Conservation (phyloP, 2,797 vertebrate species). For the Melanogrammus aeglefinus region DNA sequence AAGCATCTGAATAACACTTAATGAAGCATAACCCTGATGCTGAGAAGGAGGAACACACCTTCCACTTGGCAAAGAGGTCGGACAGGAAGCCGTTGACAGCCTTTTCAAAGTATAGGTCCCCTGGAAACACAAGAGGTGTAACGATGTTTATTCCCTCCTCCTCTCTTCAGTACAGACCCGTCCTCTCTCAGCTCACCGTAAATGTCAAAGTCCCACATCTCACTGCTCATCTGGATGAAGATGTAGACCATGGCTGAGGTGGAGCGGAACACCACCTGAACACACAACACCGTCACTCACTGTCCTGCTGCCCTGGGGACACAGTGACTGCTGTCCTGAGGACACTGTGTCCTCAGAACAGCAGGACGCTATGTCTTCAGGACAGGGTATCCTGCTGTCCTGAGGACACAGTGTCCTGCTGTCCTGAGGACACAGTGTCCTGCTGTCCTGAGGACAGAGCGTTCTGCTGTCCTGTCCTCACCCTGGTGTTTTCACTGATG, state of each 20-base stretch:
- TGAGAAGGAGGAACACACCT: conserved; percentile 72
- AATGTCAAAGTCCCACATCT: conserved; percentile 99
- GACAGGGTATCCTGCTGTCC: no score
- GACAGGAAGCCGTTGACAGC: conserved; percentile 95
- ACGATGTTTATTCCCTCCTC: neutral
- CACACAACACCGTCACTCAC: neutral
- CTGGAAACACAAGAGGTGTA: neutral
- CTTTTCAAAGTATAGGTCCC: conserved; percentile 94
- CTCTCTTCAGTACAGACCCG: neutral
- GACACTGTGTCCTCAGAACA: neutral
- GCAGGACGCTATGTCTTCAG: no score
- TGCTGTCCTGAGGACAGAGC: no score
- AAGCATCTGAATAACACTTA: no score
- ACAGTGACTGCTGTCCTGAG: neutral
- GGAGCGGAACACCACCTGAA: conserved; percentile 95
- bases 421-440: no score
- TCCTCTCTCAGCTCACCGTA: conserved; percentile 77
- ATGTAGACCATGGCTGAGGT: conserved; percentile 99
- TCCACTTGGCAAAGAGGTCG: conserved; percentile 96
- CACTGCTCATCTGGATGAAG: conserved; percentile 99
- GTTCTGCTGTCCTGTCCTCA: conserved; percentile 60
- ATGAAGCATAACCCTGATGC: neutral
- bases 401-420: neutral
- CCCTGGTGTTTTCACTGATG: conserved; percentile 94
- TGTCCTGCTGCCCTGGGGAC: no score